A percentile compares a stretch with the other conserved stretches of the same genome.
Conservation (phyloP, 1,140 invertebrate species). For the Nixonia krombeini region DNA sequence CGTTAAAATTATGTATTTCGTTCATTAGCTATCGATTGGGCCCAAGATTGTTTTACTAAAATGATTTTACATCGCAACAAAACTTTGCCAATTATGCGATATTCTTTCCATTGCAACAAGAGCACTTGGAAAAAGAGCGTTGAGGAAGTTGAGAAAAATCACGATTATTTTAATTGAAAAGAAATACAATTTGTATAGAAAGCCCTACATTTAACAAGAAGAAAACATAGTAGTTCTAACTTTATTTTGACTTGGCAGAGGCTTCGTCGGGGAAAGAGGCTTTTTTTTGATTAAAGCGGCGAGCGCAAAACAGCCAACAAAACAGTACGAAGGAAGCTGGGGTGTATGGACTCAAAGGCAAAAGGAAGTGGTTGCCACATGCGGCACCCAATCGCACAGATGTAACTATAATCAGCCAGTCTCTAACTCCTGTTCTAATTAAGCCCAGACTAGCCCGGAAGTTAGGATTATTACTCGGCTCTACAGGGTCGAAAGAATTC, state of each 20-base stretch:
- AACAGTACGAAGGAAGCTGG: constrained; percentile 1
- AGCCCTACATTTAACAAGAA: background rate
- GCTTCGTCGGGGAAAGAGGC: background rate
- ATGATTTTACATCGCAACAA: too few species aligned
- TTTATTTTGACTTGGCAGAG: constrained; percentile 3
- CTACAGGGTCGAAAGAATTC: constrained; percentile 48
- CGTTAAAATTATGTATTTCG: too few species aligned
- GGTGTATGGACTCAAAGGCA: constrained; percentile 17
- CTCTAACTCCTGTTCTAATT: constrained; percentile 66
- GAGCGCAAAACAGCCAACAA: constrained; percentile 4
- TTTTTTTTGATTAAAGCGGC: constrained; percentile 3
- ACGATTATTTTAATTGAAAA: background rate
- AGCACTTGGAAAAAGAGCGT: too few species aligned
- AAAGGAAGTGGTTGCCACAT: constrained; percentile 31
- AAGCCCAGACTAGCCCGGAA: constrained; percentile 65
- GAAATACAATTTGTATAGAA: background rate
- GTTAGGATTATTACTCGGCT: constrained; percentile 68
- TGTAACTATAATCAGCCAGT: constrained; percentile 58
- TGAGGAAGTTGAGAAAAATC: background rate
- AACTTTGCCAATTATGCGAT: too few species aligned
- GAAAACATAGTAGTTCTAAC: background rate
- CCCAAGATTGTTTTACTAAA: too few species aligned
- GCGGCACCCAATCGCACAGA: constrained; percentile 54
- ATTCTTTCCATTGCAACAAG: too few species aligned
- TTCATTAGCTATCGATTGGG: too few species aligned